Percentiles rank a stretch among this genome's conserved stretches.
Conservation (phyloP, 2,888 invertebrate genomes). For the Euphydryas editha region DNA sequence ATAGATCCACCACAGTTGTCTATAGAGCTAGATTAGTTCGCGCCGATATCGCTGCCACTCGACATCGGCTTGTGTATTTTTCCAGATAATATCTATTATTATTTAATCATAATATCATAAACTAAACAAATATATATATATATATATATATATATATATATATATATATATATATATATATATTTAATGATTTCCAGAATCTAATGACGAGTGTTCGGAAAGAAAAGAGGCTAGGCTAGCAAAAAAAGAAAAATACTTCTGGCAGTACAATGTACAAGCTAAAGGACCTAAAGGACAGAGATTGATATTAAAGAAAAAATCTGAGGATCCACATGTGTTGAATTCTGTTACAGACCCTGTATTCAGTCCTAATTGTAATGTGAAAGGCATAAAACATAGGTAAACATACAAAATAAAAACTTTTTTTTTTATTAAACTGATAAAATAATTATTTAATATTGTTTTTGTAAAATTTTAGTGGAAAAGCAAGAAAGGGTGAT, state of each 20-base stretch:
- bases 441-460: conserved; percentile 7
- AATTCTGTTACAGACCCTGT: conserved; percentile 97
- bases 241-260: conserved; percentile 95
- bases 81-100: too few species aligned
- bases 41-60: too few species aligned
- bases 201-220: conserved; percentile 85
- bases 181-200: conserved; percentile 71
- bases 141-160: too few species aligned
- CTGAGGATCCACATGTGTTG: conserved; percentile 95
- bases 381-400: conserved; percentile 95
- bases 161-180: too few species aligned
- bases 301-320: conserved; percentile 91
- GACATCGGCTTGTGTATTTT: too few species aligned
- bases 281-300: conserved; percentile 98
- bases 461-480: conserved; percentile 75
- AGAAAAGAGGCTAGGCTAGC: conserved; percentile 69
- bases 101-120: too few species aligned
- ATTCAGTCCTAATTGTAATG: conserved; percentile 95
- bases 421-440: not conserved
- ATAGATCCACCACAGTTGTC: too few species aligned
- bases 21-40: too few species aligned
- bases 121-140: too few species aligned
- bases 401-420: conserved; percentile 50
- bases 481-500: conserved; percentile 97
- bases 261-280: conserved; percentile 99